phyloP scores from a whole-genome alignment of 2,888 invertebrate genomes.

The Melolontha melolontha region DNA sequence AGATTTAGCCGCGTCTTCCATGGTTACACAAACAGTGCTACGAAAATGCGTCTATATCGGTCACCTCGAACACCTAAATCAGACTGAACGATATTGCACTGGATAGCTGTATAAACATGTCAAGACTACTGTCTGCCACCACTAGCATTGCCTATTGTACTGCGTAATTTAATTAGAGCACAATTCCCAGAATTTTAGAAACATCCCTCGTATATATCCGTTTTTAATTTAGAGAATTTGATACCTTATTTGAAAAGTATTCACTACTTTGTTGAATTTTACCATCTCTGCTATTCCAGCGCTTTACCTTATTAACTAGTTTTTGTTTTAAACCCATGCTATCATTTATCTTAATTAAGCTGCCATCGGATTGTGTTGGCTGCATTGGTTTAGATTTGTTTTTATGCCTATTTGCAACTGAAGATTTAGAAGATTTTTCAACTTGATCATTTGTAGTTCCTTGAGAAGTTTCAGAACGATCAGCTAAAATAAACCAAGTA shows the following conservation, averaged over 20 bases:
- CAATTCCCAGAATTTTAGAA: no score
- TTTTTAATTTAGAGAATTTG: no score
- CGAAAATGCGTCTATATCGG: no score
- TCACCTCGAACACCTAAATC: no score
- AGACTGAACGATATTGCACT: no score
- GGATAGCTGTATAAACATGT: no score
- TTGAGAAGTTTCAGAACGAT: slow-evolving; percentile 32
- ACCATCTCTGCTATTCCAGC: slow-evolving; percentile 47
- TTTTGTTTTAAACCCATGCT: slow-evolving; percentile 48
- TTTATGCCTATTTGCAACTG: slow-evolving; percentile 22
- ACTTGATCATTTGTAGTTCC: slow-evolving; percentile 27
- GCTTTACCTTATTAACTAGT: slow-evolving; percentile 48
- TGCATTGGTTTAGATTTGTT: slow-evolving; percentile 43
- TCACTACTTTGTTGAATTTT: slow-evolving; percentile 32
- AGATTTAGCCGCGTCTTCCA: no score
- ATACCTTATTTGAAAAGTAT: slow-evolving; percentile 27
- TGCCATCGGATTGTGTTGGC: slow-evolving; percentile 47
- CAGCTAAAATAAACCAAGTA: slow-evolving; percentile 25
- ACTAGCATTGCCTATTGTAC: no score
- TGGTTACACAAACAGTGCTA: no score
- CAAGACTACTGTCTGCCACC: no score
- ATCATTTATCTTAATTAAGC: slow-evolving; percentile 44
- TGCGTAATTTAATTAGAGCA: no score
- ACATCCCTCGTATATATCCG: no score
- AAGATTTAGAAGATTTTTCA: slow-evolving; percentile 35